phyloP scores from a whole-genome alignment of 2,113 vertebrate genomes.

The Herpetotheres cachinnans region DNA sequence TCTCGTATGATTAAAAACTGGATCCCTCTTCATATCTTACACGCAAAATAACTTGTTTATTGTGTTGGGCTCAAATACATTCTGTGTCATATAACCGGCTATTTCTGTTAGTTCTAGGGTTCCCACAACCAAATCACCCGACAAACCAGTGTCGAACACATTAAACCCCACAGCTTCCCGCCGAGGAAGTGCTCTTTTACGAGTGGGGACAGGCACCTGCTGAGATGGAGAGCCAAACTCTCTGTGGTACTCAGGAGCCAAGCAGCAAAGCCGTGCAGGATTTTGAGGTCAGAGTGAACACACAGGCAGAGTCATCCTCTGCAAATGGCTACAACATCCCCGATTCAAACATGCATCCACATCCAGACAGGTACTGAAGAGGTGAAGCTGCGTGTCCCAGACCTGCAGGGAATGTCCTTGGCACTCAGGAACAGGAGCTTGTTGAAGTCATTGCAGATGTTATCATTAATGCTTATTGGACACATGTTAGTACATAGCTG shows the following conservation, averaged over 20 bases:
- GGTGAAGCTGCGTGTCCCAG: not conserved
- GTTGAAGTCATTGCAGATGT: not conserved
- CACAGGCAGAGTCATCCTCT: accelerated
- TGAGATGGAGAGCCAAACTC: not conserved
- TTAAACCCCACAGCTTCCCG: not conserved
- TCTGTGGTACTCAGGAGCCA: not conserved
- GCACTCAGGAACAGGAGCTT: not conserved
- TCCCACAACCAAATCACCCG: not conserved
- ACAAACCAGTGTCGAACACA: not conserved
- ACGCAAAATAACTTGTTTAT: not conserved
- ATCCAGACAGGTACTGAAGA: not conserved
- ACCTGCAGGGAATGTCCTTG: accelerated
- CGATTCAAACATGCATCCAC: not conserved
- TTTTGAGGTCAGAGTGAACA: not conserved
- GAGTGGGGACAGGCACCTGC: not conserved
- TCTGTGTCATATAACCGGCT: not conserved
- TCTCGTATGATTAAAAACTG: not conserved
- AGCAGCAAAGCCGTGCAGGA: not conserved
- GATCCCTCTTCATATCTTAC: not conserved
- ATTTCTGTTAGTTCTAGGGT: not conserved
- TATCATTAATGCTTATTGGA: not conserved
- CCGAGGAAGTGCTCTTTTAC: accelerated
- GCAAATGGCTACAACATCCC: not conserved
- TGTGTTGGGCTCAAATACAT: not conserved
- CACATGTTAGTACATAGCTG: accelerated